phyloP scores from a whole-genome alignment of 1,140 invertebrate genomes.

The Hypothenemus hampei region DNA sequence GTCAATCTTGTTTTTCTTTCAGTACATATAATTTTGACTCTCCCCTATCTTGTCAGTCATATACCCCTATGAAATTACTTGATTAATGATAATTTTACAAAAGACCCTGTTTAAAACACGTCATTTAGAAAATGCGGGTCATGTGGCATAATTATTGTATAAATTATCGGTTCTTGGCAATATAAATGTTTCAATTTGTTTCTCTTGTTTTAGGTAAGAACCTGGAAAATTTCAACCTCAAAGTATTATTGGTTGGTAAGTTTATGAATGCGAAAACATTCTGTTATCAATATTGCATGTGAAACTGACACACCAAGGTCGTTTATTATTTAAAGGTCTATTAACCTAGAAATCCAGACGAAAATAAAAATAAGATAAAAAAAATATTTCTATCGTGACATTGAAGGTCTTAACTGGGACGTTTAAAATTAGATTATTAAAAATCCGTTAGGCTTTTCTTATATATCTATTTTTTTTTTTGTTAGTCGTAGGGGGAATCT shows the following conservation, averaged over 20 bases:
- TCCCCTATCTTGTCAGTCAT: slow-evolving; percentile 2
- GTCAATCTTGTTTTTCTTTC: slow-evolving; percentile 2
- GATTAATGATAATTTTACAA: slow-evolving; percentile 12
- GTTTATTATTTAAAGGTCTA: slow-evolving; percentile 7
- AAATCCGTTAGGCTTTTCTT: too few species aligned
- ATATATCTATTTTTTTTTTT: neutral
- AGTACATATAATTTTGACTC: too few species aligned
- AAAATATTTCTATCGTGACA: slow-evolving; percentile 10
- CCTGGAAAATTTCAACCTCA: neutral
- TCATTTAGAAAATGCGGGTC: slow-evolving; percentile 5
- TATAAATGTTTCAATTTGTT: neutral
- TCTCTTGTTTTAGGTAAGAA: neutral
- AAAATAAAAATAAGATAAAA: slow-evolving; percentile 11
- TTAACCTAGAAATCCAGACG: slow-evolving; percentile 10
- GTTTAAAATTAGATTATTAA: slow-evolving; percentile 11
- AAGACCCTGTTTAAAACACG: neutral
- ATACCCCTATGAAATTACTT: slow-evolving; percentile 13
- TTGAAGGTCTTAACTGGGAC: slow-evolving; percentile 4
- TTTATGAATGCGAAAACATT: neutral
- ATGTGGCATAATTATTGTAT: slow-evolving; percentile 11
- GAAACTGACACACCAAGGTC: slow-evolving; percentile 2
- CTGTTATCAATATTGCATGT: neutral
- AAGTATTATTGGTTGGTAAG: neutral
- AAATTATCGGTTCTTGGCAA: slow-evolving; percentile 2
- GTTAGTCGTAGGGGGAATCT: too few species aligned